phyloP scores from a whole-genome alignment of 2,888 invertebrate genomes.

The Tenthredo mesomela region DNA sequence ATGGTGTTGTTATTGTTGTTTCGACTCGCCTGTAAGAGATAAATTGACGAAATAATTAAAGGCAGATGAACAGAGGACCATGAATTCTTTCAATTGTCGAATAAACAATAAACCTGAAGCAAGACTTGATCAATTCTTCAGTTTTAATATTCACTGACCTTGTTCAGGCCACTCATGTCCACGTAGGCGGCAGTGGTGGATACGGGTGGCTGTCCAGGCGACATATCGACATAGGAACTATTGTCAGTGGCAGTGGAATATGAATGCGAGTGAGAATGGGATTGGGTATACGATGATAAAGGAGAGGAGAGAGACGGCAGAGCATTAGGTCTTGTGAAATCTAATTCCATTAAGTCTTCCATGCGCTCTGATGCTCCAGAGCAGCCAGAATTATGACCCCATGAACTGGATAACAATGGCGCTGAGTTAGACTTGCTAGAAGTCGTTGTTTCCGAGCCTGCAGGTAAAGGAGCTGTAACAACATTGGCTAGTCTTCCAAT shows the following conservation, averaged over 20 bases:
- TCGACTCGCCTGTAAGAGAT: slow-evolving; percentile 48
- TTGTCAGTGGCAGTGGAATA: slow-evolving; percentile 76
- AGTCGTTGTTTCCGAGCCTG: slow-evolving; percentile 68
- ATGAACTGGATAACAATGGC: slow-evolving; percentile 82
- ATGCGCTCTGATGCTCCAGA: slow-evolving; percentile 82
- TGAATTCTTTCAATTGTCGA: not conserved
- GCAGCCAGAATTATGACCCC: slow-evolving; percentile 77
- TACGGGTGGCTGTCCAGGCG: slow-evolving; percentile 72
- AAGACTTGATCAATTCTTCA: slow-evolving; percentile 15
- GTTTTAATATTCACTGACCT: slow-evolving; percentile 63
- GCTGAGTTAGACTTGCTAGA: slow-evolving; percentile 85
- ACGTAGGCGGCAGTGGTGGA: slow-evolving; percentile 74
- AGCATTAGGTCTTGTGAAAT: slow-evolving; percentile 81
- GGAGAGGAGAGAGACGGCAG: slow-evolving; percentile 68
- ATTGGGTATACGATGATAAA: slow-evolving; percentile 68
- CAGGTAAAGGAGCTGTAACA: slow-evolving; percentile 69
- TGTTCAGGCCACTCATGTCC: slow-evolving; percentile 75
- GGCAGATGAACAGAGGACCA: not conserved
- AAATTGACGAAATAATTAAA: not conserved
- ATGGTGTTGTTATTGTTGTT: slow-evolving; percentile 74
- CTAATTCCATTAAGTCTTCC: slow-evolving; percentile 92
- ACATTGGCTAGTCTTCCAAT: slow-evolving; percentile 71
- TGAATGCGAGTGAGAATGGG: slow-evolving; percentile 70
- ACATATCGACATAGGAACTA: slow-evolving; percentile 80
- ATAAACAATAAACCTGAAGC: not conserved